These are phyloP conservation scores for Cryptus viduatorius DNA, from an alignment of 2,888 invertebrate genomes.

Conservation along the genomic window DNA sequence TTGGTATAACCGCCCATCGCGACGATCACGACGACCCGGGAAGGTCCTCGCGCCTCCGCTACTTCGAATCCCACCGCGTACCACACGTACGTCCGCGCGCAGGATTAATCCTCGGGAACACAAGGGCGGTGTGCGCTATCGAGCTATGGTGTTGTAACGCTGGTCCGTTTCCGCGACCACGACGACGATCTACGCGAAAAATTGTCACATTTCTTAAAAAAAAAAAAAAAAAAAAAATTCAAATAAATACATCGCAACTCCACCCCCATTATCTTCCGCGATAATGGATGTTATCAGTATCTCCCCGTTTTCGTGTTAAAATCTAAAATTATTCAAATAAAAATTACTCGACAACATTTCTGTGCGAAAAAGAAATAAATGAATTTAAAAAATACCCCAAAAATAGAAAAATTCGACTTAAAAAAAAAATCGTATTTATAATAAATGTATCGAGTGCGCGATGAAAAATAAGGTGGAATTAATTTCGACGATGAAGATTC, in stretches of 20 bases:
- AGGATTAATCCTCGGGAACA: constrained; percentile 53
- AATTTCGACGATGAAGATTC: background rate
- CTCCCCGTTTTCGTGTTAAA: background rate
- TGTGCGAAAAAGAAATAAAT: background rate
- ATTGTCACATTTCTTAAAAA: background rate
- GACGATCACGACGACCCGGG: constrained; percentile 17
- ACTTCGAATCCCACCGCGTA: constrained; percentile 41
- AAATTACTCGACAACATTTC: background rate
- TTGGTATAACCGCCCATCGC: constrained; percentile 31
- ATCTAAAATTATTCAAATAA: background rate
- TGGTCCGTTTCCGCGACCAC: constrained; percentile 26
- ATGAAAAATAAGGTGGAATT: constrained; percentile 17
- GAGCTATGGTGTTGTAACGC: constrained; percentile 40
- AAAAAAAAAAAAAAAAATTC: background rate
- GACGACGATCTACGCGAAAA: constrained; percentile 25
- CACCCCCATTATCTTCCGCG: background rate
- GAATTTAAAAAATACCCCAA: background rate
- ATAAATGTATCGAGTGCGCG: constrained; percentile 30
- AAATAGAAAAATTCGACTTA: background rate
- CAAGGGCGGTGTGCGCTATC: constrained; percentile 41
- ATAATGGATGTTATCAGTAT: background rate
- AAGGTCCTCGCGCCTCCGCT: constrained; percentile 47
- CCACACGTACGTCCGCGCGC: constrained; percentile 40
- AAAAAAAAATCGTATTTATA: background rate
- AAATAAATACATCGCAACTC: background rate